Percentiles rank a stretch among this genome's conserved stretches.
Evolutionary conservation across 2,113 vertebrate species (phyloP).

Genomic region (Channa maculata): DNA sequence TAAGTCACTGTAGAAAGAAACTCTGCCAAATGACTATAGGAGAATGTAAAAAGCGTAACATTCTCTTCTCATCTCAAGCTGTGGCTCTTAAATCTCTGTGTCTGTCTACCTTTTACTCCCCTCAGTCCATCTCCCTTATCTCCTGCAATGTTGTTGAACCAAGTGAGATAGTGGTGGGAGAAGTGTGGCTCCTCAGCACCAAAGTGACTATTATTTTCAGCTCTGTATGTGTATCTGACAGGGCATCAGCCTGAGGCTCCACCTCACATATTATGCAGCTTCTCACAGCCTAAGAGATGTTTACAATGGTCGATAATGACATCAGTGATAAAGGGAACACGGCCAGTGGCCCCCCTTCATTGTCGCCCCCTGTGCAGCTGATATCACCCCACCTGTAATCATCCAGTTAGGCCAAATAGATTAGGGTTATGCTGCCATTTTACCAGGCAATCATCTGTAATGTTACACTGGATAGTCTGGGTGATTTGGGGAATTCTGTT

Average conservation of each 20-base stretch:
- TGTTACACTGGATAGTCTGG: constrained; percentile 32
- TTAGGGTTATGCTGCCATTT: constrained; percentile 42
- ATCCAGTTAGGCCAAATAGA: constrained; percentile 38
- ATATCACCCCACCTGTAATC: constrained; percentile 53
- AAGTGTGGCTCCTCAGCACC: constrained; percentile 49
- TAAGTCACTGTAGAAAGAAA: too few species aligned
- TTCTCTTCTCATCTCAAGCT: constrained; percentile 39
- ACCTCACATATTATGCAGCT: constrained; percentile 55
- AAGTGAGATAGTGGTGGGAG: constrained; percentile 57
- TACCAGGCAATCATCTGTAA: constrained; percentile 57
- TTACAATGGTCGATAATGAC: constrained; percentile 70
- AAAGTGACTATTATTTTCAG: constrained; percentile 65
- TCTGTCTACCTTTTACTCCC: constrained; percentile 20
- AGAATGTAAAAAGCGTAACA: constrained; percentile 25
- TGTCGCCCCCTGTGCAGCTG: constrained; percentile 19
- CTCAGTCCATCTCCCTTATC: constrained; percentile 66
- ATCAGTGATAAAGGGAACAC: constrained; percentile 61
- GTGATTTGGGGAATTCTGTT: constrained; percentile 29
- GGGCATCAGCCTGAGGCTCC: constrained; percentile 55
- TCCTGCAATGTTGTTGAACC: constrained; percentile 47
- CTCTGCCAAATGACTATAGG: too few species aligned
- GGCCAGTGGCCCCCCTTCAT: not conserved
- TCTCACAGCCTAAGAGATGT: constrained; percentile 50
- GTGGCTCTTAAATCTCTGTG: constrained; percentile 45
- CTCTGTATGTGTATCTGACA: constrained; percentile 64